These are phyloP conservation scores for Sparus aurata DNA, from an alignment of 2,797 vertebrate species.

Conservation along the genomic window DNA sequence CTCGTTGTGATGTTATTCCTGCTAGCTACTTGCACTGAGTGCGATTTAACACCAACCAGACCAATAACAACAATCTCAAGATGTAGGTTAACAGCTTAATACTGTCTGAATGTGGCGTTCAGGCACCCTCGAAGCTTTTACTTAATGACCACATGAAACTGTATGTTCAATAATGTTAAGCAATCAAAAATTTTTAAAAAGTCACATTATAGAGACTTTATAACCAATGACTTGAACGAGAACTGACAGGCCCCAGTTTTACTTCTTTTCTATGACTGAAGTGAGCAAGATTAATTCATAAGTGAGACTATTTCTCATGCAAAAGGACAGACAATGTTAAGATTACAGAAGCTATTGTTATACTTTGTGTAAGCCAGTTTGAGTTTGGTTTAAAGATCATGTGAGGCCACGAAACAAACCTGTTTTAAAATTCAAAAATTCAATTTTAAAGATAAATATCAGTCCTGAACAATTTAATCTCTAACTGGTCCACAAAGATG, in stretches of 20 bases:
- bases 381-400: neutral
- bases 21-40: slow-evolving; percentile 25
- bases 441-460: too few relatives aligned
- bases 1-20: slow-evolving; percentile 31
- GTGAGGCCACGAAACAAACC: neutral
- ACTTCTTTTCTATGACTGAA: neutral
- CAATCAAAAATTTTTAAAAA: too few relatives aligned
- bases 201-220: slow-evolving; percentile 11
- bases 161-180: neutral
- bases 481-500: too few relatives aligned
- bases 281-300: neutral
- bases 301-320: neutral
- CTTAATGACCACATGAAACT: neutral
- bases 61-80: slow-evolving; percentile 12
- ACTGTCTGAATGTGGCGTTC: neutral
- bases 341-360: neutral
- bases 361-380: neutral
- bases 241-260: neutral
- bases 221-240: neutral
- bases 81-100: neutral
- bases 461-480: too few relatives aligned
- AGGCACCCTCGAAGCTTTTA: neutral
- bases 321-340: neutral
- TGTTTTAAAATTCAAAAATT: too few relatives aligned
- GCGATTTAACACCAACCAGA: neutral